Conservation (phyloP, 2,888 invertebrate species). For the Diabrotica balteata region DNA sequence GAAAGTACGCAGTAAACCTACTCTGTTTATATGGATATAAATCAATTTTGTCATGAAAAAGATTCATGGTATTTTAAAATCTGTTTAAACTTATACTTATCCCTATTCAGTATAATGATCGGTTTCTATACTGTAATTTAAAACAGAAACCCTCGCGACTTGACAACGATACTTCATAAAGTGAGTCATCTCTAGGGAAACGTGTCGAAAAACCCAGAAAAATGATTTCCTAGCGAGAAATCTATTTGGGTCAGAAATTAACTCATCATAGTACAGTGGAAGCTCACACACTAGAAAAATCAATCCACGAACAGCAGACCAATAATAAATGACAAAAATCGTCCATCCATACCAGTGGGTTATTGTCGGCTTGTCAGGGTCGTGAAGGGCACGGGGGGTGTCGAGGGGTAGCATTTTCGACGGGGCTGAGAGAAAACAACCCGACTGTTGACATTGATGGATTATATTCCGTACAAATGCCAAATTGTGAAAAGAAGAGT, state of each 20-base stretch:
- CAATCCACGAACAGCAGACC: conserved; percentile 56
- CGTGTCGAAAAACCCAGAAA: conserved; percentile 29
- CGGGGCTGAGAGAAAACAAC: conserved; percentile 61
- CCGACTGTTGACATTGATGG: conserved; percentile 64
- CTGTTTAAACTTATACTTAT: too few species aligned
- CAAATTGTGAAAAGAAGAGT: conserved; percentile 64
- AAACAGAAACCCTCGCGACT: too few species aligned
- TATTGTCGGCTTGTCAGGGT: conserved; percentile 57
- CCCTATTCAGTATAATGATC: too few species aligned
- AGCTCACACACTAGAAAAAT: conserved; percentile 57
- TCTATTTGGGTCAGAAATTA: conserved; percentile 51
- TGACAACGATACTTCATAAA: not conserved
- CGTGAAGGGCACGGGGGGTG: conserved; percentile 47
- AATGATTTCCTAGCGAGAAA: conserved; percentile 20
- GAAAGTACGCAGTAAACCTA: too few species aligned
- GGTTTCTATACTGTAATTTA: too few species aligned
- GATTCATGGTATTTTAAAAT: too few species aligned
- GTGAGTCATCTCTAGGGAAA: conserved; percentile 12
- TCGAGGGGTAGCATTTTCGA: conserved; percentile 45
- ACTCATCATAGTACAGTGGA: conserved; percentile 58
- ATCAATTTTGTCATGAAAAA: too few species aligned
- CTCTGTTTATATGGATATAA: too few species aligned
- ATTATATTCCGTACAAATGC: conserved; percentile 64
- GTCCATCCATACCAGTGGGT: conserved; percentile 62
- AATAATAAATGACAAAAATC: conserved; percentile 63